Evolutionary conservation across 92 coral and sea anemone genomes (phyloP).

Genomic region (Plumapathes pennacea): DNA sequence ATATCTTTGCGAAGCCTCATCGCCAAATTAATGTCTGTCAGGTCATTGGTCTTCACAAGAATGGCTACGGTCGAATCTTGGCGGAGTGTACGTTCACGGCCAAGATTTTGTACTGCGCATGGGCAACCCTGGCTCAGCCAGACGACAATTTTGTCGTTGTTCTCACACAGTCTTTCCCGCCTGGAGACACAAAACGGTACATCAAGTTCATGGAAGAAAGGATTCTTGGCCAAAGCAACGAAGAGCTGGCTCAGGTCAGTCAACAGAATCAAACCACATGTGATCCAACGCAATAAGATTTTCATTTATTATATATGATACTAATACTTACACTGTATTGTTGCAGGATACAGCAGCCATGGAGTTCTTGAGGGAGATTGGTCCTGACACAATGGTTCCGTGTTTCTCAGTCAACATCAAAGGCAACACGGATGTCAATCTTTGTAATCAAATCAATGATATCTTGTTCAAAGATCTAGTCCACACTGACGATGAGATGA

Average conservation of each 20-base stretch:
- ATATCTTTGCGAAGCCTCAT: too few species aligned
- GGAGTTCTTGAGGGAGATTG: slow-evolving; percentile 46
- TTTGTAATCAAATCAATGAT: slow-evolving; percentile 39
- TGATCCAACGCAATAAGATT: too few species aligned
- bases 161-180: slow-evolving; percentile 62
- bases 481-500: slow-evolving; percentile 26
- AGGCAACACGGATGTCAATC: slow-evolving; percentile 23
- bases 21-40: neutral
- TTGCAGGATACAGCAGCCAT: slow-evolving; percentile 53
- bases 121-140: slow-evolving; percentile 65
- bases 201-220: slow-evolving; percentile 45
- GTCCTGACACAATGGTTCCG: slow-evolving; percentile 67
- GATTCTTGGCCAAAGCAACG: slow-evolving; percentile 74
- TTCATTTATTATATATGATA: too few species aligned
- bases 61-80: slow-evolving; percentile 85
- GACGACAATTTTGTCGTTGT: slow-evolving; percentile 68
- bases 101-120: slow-evolving; percentile 81
- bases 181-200: slow-evolving; percentile 25
- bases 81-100: slow-evolving; percentile 84
- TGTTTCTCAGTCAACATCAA: slow-evolving; percentile 59
- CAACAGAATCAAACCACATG: too few species aligned
- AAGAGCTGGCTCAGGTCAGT: slow-evolving; percentile 66
- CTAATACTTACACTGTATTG: too few species aligned
- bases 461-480: slow-evolving; percentile 14
- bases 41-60: slow-evolving; percentile 87